Evolutionary conservation across 1,140 invertebrate genomes (phyloP), one percentile per base, ranked within the genome.

Genomic region (Eueides isabella): DNA sequence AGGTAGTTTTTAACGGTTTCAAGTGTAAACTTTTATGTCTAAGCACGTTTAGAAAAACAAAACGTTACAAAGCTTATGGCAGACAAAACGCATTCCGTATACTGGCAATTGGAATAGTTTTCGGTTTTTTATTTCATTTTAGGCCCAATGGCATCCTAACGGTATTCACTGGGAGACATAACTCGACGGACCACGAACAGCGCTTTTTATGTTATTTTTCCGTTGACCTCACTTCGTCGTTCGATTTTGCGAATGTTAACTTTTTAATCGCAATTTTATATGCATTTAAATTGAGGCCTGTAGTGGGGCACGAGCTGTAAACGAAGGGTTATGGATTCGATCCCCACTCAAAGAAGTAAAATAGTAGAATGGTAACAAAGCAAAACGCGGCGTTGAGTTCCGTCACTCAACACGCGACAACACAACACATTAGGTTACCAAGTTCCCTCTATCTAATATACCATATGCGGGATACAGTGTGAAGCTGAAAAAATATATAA

Each of bases 61-160:
- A 72, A 62, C n/a, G 9, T 35, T 14, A 16, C 65, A 71, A 76
- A 63, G 65, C 64, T 76, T 76, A 85, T 84, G 78, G 83, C 85
- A 90, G 85, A 87, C 89, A 91, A 93, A 92, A 91, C 85, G 90
- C 80, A 93, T 93, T 92, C 91, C 88, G 72, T 81, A 85, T 83
- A 84, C 85, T 90, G 90, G 87, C 91, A 92, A 93, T 93, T 93
- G 91, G 90, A 91, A 92, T 92, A 93, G 91, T 93, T 92, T 90
- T 88, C 80, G 83, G 80, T 80, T 88, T 87, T 87, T 84, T 72
- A 81, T 81, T 81, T 83, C 81, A 79, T 91, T 89, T 90, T 87
- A 84, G 81, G 79, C 79, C 77, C 78, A 79, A 82, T 80, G 89
- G 91, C 84, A 92, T 92, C 84, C 91, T 93, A 93, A 93, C 91